Conservation (phyloP, 1,140 invertebrate species). For the Ceratosolen fusciceps region DNA sequence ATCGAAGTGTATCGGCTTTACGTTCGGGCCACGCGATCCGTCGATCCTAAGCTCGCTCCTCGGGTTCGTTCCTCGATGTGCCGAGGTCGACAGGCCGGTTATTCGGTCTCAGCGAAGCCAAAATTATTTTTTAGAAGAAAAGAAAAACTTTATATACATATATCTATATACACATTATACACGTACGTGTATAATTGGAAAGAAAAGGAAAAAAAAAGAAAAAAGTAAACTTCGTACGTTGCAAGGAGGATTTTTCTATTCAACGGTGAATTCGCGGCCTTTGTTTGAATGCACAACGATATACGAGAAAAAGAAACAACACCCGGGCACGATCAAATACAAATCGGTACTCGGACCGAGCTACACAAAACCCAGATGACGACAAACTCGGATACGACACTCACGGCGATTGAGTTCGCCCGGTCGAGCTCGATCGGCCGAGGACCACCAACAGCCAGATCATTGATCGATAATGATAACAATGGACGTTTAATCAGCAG, state of each 20-base stretch:
- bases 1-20: too few relatives aligned
- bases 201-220: too few relatives aligned
- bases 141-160: constrained; percentile 37
- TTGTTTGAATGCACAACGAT: constrained; percentile 49
- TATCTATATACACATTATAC: too few relatives aligned
- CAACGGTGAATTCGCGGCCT: constrained; percentile 50
- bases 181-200: too few relatives aligned
- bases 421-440: background rate
- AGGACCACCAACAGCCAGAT: background rate
- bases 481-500: background rate
- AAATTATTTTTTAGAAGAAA: constrained; percentile 42
- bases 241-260: constrained; percentile 45
- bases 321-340: constrained; percentile 54
- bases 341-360: constrained; percentile 67
- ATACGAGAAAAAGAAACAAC: constrained; percentile 49
- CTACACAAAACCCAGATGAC: constrained; percentile 52
- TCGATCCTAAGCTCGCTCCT: too few relatives aligned
- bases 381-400: constrained; percentile 54
- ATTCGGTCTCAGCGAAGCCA: too few relatives aligned
- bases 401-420: background rate
- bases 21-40: too few relatives aligned
- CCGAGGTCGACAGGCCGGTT: constrained; percentile 22
- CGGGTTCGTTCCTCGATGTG: background rate
- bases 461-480: background rate
- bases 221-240: constrained; percentile 40